Conservation (phyloP, 1,140 invertebrate species). For the Chymomyza costata region DNA sequence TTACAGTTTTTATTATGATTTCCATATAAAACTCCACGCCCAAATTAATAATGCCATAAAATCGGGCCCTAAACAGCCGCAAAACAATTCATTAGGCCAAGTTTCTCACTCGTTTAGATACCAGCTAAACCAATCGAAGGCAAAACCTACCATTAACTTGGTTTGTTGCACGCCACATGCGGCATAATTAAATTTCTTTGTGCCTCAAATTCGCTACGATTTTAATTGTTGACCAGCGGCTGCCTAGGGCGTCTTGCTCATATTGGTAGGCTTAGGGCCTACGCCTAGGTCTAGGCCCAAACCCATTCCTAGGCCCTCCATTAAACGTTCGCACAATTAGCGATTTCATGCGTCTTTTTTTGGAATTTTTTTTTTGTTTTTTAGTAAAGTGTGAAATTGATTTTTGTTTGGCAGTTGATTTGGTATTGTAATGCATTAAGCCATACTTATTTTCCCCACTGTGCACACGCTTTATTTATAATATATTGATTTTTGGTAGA, state of each 20-base stretch:
- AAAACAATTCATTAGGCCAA: slow-evolving; percentile 61
- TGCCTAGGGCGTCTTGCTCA: slow-evolving; percentile 40
- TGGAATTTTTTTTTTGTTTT: slow-evolving; percentile 32
- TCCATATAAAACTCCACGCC: slow-evolving; percentile 44
- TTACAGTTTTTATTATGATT: slow-evolving; percentile 26
- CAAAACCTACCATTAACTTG: neutral
- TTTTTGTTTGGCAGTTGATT: slow-evolving; percentile 55
- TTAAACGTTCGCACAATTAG: slow-evolving; percentile 59
- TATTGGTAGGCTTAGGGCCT: slow-evolving; percentile 10
- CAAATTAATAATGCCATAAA: slow-evolving; percentile 40
- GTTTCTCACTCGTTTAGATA: slow-evolving; percentile 65
- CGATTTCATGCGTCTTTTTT: slow-evolving; percentile 65
- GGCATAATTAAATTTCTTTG: slow-evolving; percentile 70
- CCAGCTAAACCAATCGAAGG: slow-evolving; percentile 6
- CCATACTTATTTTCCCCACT: neutral
- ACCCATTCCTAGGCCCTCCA: slow-evolving; percentile 18
- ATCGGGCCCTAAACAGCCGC: slow-evolving; percentile 13
- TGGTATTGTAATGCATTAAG: slow-evolving; percentile 32
- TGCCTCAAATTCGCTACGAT: slow-evolving; percentile 66
- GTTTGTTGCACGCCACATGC: slow-evolving; percentile 39
- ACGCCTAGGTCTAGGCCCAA: too few species aligned
- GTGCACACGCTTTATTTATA: too few species aligned
- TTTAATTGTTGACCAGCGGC: slow-evolving; percentile 54
- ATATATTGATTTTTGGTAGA: too few species aligned
- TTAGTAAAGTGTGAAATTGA: slow-evolving; percentile 69